phyloP scores from a whole-genome alignment of 2,888 invertebrate genomes.

The Drosophila melanosoma region DNA sequence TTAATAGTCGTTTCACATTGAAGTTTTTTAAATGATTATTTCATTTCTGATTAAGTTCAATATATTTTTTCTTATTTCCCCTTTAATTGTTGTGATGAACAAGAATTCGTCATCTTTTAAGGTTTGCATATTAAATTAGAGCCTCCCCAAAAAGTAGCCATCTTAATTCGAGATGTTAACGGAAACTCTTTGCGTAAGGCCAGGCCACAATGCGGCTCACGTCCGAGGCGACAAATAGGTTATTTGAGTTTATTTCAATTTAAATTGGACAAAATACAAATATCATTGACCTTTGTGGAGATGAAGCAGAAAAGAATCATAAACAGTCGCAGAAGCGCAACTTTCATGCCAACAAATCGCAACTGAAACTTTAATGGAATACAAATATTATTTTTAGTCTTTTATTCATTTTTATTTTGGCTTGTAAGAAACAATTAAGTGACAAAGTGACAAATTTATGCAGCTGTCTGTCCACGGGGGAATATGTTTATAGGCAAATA shows the following conservation, averaged over 20 bases:
- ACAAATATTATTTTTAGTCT: slow-evolving; percentile 24
- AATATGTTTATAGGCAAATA: slow-evolving; percentile 40
- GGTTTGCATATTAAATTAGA: slow-evolving; percentile 41
- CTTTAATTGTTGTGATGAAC: slow-evolving; percentile 17
- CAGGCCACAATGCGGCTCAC: slow-evolving; percentile 39
- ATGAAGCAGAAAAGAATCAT: not conserved
- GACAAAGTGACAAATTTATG: slow-evolving; percentile 57
- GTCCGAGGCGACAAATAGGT: slow-evolving; percentile 20
- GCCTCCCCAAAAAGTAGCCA: not conserved
- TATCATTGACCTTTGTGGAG: slow-evolving; percentile 35
- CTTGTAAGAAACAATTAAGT: slow-evolving; percentile 66
- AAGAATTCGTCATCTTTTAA: slow-evolving; percentile 2
- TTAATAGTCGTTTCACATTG: not conserved
- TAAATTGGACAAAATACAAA: slow-evolving; percentile 44
- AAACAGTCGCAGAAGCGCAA: not conserved
- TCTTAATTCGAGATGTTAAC: slow-evolving; percentile 32
- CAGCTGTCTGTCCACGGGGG: slow-evolving; percentile 35
- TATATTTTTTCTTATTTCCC: not conserved
- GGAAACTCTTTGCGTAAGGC: slow-evolving; percentile 12
- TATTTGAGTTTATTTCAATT: slow-evolving; percentile 31
- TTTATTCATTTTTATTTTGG: not conserved
- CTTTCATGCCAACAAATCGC: slow-evolving; percentile 37
- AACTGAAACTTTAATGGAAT: slow-evolving; percentile 61
- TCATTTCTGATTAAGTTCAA: slow-evolving; percentile 5
- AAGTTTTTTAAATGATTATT: not conserved